A percentile compares a stretch with the other conserved stretches of the same genome.
These are phyloP conservation scores for Tretioscincus oriximinensis DNA, from an alignment of 2,113 vertebrate genomes.

Conservation along the genomic window DNA sequence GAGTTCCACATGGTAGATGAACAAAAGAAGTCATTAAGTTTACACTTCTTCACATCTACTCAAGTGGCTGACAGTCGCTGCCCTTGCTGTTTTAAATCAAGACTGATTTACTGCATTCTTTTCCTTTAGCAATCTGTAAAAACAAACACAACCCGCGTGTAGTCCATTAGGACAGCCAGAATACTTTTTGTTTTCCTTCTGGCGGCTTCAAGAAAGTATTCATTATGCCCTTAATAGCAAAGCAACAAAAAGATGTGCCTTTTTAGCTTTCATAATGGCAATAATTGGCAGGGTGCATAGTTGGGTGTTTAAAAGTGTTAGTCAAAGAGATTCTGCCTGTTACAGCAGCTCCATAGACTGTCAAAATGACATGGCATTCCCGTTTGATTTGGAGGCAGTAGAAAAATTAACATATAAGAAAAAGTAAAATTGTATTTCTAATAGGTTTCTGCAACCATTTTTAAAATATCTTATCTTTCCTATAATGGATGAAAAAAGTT, in stretches of 20 bases:
- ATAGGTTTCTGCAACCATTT: too few species aligned
- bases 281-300: not conserved
- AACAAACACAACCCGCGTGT: not conserved
- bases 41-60: conserved; percentile 40
- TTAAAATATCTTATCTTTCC: too few species aligned
- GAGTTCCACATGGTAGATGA: conserved; percentile 49
- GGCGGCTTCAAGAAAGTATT: not conserved
- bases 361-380: not conserved
- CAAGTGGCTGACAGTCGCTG: conserved; percentile 25
- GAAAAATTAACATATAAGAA: too few species aligned
- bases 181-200: not conserved
- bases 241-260: not conserved
- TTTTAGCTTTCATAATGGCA: not conserved
- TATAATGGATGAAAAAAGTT: too few species aligned
- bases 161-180: conserved; percentile 7
- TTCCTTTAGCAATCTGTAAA: not conserved
- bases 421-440: too few species aligned
- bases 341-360: not conserved
- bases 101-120: conserved; percentile 37
- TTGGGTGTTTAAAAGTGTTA: not conserved
- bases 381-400: not conserved
- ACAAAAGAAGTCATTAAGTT: conserved; percentile 57
- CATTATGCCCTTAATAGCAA: not conserved
- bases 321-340: not conserved
- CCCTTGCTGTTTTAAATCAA: conserved; percentile 53